Base-by-base conservation (phyloP, 1,140 invertebrate genomes). In the Drosophila nasuta region DNA sequence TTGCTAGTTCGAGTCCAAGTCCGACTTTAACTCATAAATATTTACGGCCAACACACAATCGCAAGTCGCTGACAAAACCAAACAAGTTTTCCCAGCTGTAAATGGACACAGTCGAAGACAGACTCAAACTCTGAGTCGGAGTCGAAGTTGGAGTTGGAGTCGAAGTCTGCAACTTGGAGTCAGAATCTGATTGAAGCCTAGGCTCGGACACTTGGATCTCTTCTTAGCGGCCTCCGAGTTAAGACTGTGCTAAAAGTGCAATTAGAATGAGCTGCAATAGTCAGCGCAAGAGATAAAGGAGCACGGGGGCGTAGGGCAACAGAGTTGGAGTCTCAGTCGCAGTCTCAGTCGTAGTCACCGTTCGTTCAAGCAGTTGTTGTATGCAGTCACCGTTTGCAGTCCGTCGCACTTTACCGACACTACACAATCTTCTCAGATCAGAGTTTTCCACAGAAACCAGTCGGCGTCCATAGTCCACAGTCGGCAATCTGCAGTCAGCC, bases 61-160 rank as follows among this genome's bases (percentile, higher is more conserved):
- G 11, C 73, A 69, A 70, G 58, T 74, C 43, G 63, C 60, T 62
- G 71, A 69, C 65, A 59, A 86, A 81, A 82, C 82, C 64, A 86
- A 87, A 87, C 82, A 75, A 48, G 80, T 82, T 82, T 86, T 51
- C 66, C 6, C 72, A 70, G 72, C 72, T 75, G 72, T 75, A 75
- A 69, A 75, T 75, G 66, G 72, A 70, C 71, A 62, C 67, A 69
- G 38, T 49, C 58, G 33, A 20, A n/a, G 33, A 8, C 15, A 46
- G 30, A 30, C 41, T 46, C 13, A n/a, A 8, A 33, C 7, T 33
- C 30, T 1, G 30, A 33, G 30, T 6, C 30, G 5, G 5, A 33
- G 30, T 33, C 30, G 30, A 28, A 48, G 13, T 48, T 45, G n/a
- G 20, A 15, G 5, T 33, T 17, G 5, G 41, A 28, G n/a, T 15